phyloP scores from a whole-genome alignment of 2,888 invertebrate species.

The Hemistola chrysoprasaria region DNA sequence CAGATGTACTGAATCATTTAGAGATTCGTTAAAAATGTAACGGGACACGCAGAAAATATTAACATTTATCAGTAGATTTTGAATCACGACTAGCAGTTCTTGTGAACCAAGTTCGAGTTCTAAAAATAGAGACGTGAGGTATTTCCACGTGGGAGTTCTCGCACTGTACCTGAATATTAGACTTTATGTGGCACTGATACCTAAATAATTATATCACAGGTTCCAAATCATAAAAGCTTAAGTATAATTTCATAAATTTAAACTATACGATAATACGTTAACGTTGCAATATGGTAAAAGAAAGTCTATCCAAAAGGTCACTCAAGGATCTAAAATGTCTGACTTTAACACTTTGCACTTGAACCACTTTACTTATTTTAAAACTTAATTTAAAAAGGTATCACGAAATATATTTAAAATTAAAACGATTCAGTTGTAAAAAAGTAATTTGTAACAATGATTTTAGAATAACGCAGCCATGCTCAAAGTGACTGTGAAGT shows the following conservation, averaged over 20 bases:
- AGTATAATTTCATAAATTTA: constrained; percentile 45
- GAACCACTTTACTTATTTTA: constrained; percentile 60
- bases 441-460: constrained; percentile 51
- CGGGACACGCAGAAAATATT: constrained; percentile 6
- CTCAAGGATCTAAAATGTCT: constrained; percentile 74
- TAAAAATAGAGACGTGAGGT: constrained; percentile 78
- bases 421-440: constrained; percentile 46
- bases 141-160: constrained; percentile 81
- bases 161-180: constrained; percentile 67
- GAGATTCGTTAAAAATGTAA: constrained; percentile 1
- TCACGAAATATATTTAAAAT: constrained; percentile 53
- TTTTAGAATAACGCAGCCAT: constrained; percentile 64
- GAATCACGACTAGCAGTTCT: constrained; percentile 57
- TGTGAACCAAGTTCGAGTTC: constrained; percentile 70
- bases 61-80: constrained; percentile 37
- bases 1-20: neutral
- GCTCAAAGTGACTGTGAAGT: constrained; percentile 69
- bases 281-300: constrained; percentile 75
- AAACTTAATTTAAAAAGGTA: constrained; percentile 57
- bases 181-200: constrained; percentile 62
- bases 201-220: constrained; percentile 65
- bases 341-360: constrained; percentile 65
- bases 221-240: constrained; percentile 44
- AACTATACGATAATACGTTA: constrained; percentile 42
- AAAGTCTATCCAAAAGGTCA: constrained; percentile 76